Base-by-base conservation (phyloP, 2,797 vertebrate genomes). In the Tarsius wallacei region DNA sequence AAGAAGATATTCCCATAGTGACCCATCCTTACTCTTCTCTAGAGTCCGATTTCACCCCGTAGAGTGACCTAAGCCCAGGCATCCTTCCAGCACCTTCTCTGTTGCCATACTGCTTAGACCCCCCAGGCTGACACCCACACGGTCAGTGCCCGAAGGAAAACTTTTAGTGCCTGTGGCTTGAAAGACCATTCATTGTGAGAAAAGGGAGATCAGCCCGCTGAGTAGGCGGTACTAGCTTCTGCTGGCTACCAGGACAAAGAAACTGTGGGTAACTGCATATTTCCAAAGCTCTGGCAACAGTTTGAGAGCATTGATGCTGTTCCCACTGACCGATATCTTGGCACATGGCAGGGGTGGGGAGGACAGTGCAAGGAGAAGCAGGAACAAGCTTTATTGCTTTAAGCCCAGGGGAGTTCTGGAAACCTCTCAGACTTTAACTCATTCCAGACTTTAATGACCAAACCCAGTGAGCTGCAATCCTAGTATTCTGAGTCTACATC, bases 291-390 rank as follows among this genome's bases (percentile, higher is more conserved):
- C 76, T 87, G 95, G 96, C 97, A 87, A 89, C 83, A 91, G 53
- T 97, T 97, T 98, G 94, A 66, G 82, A 87, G 95, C 94, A 95
- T 80, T 97, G 64, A 97, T 97, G 89, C 92, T 5, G 6, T 90
- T 94, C 85, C 91, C 84, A 85, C 96, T 96, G 89, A 73, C 97
- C 57, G 90, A 90, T 49, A 83, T 95, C 90, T 78, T 88, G 85
- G 71, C 89, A 94, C 13, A 15, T 7, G 21, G 17, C 1, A 1
- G 74, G 36, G 47, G 24, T 9, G 24, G 42, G 63, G 7, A 24
- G 13, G 51, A 22, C 5, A 1, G 21, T 61, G 7, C 76, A 55
- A 19, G 53, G 11, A 94, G 55, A 63, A n/a, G 28, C 53, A 94
- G 49, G 36, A 71, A 22, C 49, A 49, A 94, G 28, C 63, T 76